A percentile compares a stretch with the other conserved stretches of the same genome.
Evolutionary conservation across 2,888 invertebrate species (phyloP).

Genomic region (Meta bourneti): DNA sequence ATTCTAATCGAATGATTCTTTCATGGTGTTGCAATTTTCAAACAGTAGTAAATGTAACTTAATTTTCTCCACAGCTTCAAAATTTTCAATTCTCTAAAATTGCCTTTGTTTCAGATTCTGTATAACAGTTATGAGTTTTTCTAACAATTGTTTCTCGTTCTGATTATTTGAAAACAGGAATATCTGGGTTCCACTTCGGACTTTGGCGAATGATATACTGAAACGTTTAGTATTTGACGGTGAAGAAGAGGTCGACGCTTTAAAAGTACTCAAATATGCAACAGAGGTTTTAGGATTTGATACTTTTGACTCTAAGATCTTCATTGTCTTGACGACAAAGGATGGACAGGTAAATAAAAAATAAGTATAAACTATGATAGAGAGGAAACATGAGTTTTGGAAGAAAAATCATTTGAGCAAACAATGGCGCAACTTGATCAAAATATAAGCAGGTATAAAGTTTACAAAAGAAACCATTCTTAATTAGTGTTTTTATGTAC

Average conservation of each 20-base stretch:
- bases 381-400: too few species aligned
- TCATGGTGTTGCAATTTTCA: too few species aligned
- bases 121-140: background rate
- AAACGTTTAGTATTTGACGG: slow-evolving; percentile 67
- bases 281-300: slow-evolving; percentile 54
- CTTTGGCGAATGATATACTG: slow-evolving; percentile 24
- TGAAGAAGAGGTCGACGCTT: slow-evolving; percentile 24
- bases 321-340: slow-evolving; percentile 51
- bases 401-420: too few species aligned
- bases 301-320: slow-evolving; percentile 62
- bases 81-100: too few species aligned
- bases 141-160: background rate
- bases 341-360: slow-evolving; percentile 57
- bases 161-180: background rate
- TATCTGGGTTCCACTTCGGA: slow-evolving; percentile 37
- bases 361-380: background rate
- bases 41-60: too few species aligned
- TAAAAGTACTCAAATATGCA: slow-evolving; percentile 56
- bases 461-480: background rate
- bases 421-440: background rate
- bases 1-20: too few species aligned
- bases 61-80: too few species aligned
- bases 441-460: background rate
- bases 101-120: too few species aligned
- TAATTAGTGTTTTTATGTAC: too few species aligned